Evolutionary conservation across 2,797 vertebrate genomes (phyloP).

Genomic region (Neostethus bicornis): DNA sequence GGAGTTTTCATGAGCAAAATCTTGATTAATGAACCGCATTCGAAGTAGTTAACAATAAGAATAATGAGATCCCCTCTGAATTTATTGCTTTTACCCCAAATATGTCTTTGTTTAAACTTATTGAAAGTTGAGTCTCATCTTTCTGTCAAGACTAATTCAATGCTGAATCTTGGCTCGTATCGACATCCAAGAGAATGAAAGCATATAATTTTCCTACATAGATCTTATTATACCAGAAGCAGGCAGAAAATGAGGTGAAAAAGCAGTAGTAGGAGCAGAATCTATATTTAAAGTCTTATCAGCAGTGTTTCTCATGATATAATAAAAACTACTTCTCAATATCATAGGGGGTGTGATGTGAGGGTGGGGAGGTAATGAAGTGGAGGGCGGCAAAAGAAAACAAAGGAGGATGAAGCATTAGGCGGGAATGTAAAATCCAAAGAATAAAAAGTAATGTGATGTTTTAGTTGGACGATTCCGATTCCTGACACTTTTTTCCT

Average conservation of each 20-base stretch:
- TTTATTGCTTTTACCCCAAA: not conserved
- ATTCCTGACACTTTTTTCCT: conserved; percentile 43
- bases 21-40: conserved; percentile 7
- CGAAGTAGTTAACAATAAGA: no score
- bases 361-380: no score
- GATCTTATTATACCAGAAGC: conserved; percentile 23
- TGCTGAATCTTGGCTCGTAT: conserved; percentile 34
- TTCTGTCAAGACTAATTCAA: conserved; percentile 35
- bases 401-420: not conserved
- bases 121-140: conserved; percentile 21
- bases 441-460: conserved; percentile 22
- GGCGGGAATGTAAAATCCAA: conserved; percentile 25
- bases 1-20: not conserved
- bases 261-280: conserved; percentile 6
- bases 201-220: conserved; percentile 50
- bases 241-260: conserved; percentile 15
- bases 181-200: conserved; percentile 49
- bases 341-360: no score
- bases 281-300: conserved; percentile 47
- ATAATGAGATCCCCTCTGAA: no score
- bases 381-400: not conserved
- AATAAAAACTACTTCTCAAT: conserved; percentile 46
- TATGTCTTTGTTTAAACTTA: conserved; percentile 27
- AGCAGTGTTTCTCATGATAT: conserved; percentile 47
- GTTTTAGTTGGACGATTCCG: conserved; percentile 18